Conservation (phyloP, 1,140 invertebrate species). For the Leptinotarsa defecta region DNA sequence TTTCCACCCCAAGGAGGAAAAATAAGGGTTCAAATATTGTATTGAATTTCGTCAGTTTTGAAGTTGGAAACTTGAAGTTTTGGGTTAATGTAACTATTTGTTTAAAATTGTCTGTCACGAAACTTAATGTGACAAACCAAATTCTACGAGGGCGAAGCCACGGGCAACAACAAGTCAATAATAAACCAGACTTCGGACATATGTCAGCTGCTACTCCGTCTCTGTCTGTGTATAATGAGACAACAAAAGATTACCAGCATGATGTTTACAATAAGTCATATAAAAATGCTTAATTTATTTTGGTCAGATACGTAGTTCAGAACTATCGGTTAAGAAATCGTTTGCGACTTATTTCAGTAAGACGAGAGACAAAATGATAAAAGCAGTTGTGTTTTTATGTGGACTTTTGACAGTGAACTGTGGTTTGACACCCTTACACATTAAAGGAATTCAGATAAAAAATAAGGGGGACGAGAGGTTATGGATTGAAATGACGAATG, state of each 20-base stretch:
- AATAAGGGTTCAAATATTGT: too few species aligned
- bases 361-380: slow-evolving; percentile 5
- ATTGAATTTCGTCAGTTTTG: too few species aligned
- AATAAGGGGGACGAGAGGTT: slow-evolving; percentile 14
- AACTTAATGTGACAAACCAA: too few species aligned
- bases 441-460: slow-evolving; percentile 22
- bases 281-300: slow-evolving; percentile 24
- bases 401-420: neutral
- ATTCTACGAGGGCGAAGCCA: too few species aligned
- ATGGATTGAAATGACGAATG: slow-evolving; percentile 29
- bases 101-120: too few species aligned
- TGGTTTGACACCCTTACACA: neutral
- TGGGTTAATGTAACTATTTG: too few species aligned
- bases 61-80: too few species aligned
- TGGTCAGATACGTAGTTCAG: slow-evolving; percentile 19
- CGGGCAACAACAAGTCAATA: too few species aligned
- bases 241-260: slow-evolving; percentile 21
- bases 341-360: neutral
- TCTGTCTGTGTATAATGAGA: neutral
- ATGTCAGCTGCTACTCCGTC: neutral
- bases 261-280: slow-evolving; percentile 22
- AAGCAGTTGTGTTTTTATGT: neutral
- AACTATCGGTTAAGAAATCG: neutral
- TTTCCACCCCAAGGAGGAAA: too few species aligned
- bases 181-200: too few species aligned